Base-by-base conservation (phyloP, 2,797 vertebrate species). In the Adelosebastes latens region DNA sequence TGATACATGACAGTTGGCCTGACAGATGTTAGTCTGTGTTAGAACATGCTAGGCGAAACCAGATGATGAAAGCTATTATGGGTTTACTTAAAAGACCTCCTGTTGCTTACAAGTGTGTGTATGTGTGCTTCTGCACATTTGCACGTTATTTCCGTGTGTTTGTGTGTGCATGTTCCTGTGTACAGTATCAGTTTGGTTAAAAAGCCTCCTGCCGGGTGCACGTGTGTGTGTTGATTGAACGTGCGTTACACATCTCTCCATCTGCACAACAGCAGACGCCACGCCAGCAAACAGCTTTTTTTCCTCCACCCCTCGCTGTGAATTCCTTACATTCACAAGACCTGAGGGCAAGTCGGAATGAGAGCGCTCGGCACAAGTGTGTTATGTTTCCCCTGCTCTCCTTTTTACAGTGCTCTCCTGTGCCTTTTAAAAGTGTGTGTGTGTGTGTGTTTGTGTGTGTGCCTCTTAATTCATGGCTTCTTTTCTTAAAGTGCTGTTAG, bases 301-400 rank as follows among this genome's bases (percentile, higher is more conserved):
- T 68, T 68, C 53, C 76, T 80, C 83, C 84, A 85, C 88, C 91
- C 89, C 91, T 89, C 8, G 55, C 88, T 91, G 92, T 91, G 92
- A 92, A 92, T 93, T 94, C 92, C 88, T 90, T 89, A 90, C 88
- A 92, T 93, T 92, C 92, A 94, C 81, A 71, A 86, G 90, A 90
- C 91, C 87, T 62, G 80, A 92, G 88, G 92, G 92, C 88, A 92
- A 78, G 75, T 88, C 5, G 8, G 60, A 87, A 87, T 42, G 71
- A 87, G 81, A 80, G 75, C 20, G 69, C 63, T 67, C 73, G 58
- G 79, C 83, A 79, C 68, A 78, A 86, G 82, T 83, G 80, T 86
- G 87, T 88, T 90, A 79, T 80, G 83, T 79, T 84, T 73, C 79
- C 81, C 65, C 67, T 31, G 67, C 82, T 79, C 64, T 83, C 75